Evolutionary conservation across 2,113 vertebrate species (phyloP), one percentile per base, ranked within the genome.

Genomic region (Cebus imitator): DNA sequence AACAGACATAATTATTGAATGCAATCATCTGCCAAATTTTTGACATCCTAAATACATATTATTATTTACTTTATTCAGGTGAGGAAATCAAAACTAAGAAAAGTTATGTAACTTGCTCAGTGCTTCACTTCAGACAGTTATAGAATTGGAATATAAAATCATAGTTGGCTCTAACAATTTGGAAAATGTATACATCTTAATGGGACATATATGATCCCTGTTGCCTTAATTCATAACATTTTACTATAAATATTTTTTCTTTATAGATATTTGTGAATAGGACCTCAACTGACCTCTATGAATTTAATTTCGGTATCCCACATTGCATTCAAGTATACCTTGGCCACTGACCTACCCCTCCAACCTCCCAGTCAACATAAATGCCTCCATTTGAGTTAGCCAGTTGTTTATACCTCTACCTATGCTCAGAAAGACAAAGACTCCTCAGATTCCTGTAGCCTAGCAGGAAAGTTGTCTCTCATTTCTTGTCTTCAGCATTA

Each of bases 221-320:
- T n/a, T 75, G 16, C 83, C 23, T 86, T 76, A 73, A 90, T 80
- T 76, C 50, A 86, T 20, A 57, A 66, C 18, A 72, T 72, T 92
- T 93, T 94, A 94, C 43, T 83, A 40, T 76, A 92, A 72, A 27
- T 8, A 93, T 86, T 10, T 52, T 48, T 83, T 16, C 12, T 23
- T 79, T 86, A 76, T 32, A 72, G 8, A 21, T 80, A 90, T 75
- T 68, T 95, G 14, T 75, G 84, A 87, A 30, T 30, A 91, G 16
- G 32, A 92, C 35, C 40, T 0, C 52, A 84, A 58, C 30, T 43
- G 73, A 91, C 76, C 45, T 97, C 88, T 90, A 37, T 87, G 1
- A 52, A 58, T 88, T 85, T 97, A 90, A 52, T 96, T 94, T 83
- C 18, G 87, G 4, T 43, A 43, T 50, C 52, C 35, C 35, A 35